Conservation (phyloP, 2,888 invertebrate species). For the Schizaphis graminum region DNA sequence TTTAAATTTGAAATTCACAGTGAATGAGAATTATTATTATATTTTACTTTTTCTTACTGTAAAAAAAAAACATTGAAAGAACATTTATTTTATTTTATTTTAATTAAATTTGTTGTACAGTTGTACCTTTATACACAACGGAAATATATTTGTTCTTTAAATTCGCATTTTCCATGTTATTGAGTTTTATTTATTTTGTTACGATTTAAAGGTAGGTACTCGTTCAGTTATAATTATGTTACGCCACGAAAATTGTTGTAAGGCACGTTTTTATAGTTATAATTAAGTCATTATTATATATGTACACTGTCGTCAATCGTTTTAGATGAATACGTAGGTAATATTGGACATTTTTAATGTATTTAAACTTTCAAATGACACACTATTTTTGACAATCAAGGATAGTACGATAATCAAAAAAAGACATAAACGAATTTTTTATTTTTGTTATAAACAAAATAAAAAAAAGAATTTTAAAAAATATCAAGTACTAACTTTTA, state of each 20-base stretch:
- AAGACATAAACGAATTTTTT: too few species aligned
- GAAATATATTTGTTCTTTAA: not conserved
- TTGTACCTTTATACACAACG: not conserved
- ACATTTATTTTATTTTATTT: not conserved
- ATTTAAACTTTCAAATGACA: not conserved
- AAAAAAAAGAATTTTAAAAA: too few species aligned
- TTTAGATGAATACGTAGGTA: not conserved
- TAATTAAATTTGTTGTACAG: not conserved
- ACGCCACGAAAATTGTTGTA: not conserved
- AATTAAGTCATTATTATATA: not conserved
- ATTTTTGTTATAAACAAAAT: too few species aligned
- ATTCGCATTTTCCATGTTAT: not conserved
- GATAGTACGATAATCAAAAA: not conserved
- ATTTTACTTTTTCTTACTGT: not conserved
- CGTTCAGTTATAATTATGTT: not conserved
- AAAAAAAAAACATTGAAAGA: not conserved
- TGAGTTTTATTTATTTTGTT: not conserved
- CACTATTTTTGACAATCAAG: not conserved
- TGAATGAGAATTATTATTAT: not conserved
- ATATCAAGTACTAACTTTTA: too few species aligned
- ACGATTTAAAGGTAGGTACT: not conserved
- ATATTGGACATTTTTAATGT: not conserved
- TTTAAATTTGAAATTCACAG: not conserved
- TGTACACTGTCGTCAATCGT: not conserved
- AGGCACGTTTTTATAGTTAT: not conserved